These are phyloP conservation scores for Caenorhabditis imperialis DNA, from an alignment of 2,888 invertebrate genomes.

Conservation along the genomic window DNA sequence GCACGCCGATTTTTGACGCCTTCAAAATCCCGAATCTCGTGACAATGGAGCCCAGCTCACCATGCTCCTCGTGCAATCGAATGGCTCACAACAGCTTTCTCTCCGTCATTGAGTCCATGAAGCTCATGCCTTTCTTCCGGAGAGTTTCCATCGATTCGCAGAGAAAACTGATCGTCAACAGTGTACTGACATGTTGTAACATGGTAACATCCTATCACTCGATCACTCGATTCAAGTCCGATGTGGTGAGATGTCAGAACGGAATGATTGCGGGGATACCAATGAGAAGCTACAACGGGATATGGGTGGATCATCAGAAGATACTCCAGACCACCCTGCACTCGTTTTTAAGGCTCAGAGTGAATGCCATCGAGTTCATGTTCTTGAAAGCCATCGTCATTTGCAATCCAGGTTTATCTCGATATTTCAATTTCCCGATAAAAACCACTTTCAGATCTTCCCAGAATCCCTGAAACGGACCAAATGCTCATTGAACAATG, in stretches of 20 bases:
- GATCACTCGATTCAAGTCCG: slow-evolving; percentile 37
- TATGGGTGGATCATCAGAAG: slow-evolving; percentile 31
- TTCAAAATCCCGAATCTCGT: slow-evolving; percentile 26
- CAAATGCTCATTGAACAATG: no score
- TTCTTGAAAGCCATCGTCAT: slow-evolving; percentile 18
- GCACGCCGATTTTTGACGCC: slow-evolving; percentile 23
- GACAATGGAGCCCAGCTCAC: neutral
- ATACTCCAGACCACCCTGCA: slow-evolving; percentile 2
- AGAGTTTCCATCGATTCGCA: slow-evolving; percentile 37
- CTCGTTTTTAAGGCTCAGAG: neutral
- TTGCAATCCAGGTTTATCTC: slow-evolving; percentile 35
- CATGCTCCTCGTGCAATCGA: slow-evolving; percentile 1
- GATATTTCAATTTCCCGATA: no score
- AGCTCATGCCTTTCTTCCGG: slow-evolving; percentile 34
- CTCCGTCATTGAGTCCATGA: slow-evolving; percentile 29
- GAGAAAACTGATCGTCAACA: slow-evolving; percentile 20
- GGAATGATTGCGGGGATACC: slow-evolving; percentile 23
- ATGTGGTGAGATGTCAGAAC: slow-evolving; percentile 29
- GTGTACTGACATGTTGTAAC: slow-evolving; percentile 30
- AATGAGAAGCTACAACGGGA: slow-evolving; percentile 21
- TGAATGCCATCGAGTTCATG: slow-evolving; percentile 24
- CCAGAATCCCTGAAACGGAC: no score
- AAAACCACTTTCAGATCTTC: no score
- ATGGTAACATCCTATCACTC: slow-evolving; percentile 45
- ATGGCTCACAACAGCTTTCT: slow-evolving; percentile 33